phyloP scores from a whole-genome alignment of 2,888 invertebrate species.

The Zonitis immaculata region DNA sequence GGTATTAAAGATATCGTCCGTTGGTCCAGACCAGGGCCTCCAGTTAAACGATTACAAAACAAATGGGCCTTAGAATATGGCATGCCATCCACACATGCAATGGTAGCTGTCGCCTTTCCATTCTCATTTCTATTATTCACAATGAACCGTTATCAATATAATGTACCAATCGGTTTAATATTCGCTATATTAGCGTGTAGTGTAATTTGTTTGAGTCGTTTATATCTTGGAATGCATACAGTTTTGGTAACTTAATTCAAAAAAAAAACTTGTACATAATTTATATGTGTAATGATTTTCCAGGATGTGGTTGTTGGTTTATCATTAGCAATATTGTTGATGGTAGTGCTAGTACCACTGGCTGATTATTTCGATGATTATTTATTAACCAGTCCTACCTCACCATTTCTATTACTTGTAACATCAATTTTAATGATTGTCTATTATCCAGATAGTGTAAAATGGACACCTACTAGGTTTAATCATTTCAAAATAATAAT shows the following conservation, averaged over 20 bases:
- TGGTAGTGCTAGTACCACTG: constrained; percentile 68
- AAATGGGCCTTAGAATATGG: constrained; percentile 92
- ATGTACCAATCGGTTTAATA: constrained; percentile 55
- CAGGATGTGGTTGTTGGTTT: constrained; percentile 83
- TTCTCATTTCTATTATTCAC: constrained; percentile 79
- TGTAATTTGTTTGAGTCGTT: constrained; percentile 75
- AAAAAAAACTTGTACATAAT: too few species aligned
- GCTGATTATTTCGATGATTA: constrained; percentile 71
- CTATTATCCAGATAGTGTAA: constrained; percentile 75
- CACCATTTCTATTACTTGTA: constrained; percentile 61
- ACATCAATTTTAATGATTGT: constrained; percentile 65
- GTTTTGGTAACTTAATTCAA: constrained; percentile 79
- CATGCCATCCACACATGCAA: constrained; percentile 93
- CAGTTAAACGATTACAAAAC: constrained; percentile 75
- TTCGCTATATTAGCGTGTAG: constrained; percentile 65
- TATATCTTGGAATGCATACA: constrained; percentile 93
- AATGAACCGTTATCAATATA: constrained; percentile 72
- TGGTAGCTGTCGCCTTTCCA: constrained; percentile 85
- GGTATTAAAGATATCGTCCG: constrained; percentile 81
- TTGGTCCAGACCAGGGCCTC: constrained; percentile 83
- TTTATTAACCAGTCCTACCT: constrained; percentile 61
- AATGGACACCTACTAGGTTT: constrained; percentile 87
- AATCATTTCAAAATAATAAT: background rate
- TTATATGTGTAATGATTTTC: constrained; percentile 35
- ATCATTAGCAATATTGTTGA: constrained; percentile 60